Base-by-base conservation (phyloP, 1,140 invertebrate genomes). In the Batillaria attramentaria region DNA sequence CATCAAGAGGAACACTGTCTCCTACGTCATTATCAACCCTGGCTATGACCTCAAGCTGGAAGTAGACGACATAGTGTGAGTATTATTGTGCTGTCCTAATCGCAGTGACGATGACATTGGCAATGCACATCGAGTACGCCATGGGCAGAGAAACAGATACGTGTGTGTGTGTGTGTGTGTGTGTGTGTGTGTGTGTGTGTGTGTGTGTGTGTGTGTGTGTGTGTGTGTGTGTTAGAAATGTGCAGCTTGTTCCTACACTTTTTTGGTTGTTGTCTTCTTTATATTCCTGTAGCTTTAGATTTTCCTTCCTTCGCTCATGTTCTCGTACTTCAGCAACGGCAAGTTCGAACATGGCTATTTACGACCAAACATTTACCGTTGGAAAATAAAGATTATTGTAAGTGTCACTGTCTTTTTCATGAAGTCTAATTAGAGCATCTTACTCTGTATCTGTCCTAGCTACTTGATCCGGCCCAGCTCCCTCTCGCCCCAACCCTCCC, bases 21-120 rank as follows among this genome's bases (percentile, higher is more conserved):
- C 97, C 2, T 99, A 99, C 91, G 98, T 99, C 75, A 98, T 99
- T 84, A 99, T 99, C 87, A 99, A 99, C 90, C 98, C 98, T 0
- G 97, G 96, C 89, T 98, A 97, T 92, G 98, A 99, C 92, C 93
- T 99, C 0, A 97, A 97, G 89, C 93, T 99, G 70, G 96, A 99
- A 91, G 95, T 97, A 88, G 98, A 97, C 57, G 98, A 99, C 92
- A 95, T 99, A 66, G 96, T 99, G 94, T 98, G 92, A 94, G 94
- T 87, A 35, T n/a, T n/a, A n/a, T n/a, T n/a, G n/a, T n/a, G n/a
- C n/a, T n/a, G n/a, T 6, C n/a, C 8, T 43, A 16, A 35, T 8
- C 35, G 66, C 31, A 72, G n/a, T n/a, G n/a, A n/a, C n/a, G n/a
- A n/a, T n/a, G n/a, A n/a, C n/a, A n/a, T n/a, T n/a, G n/a, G n/a